These are phyloP conservation scores for Carcinoscorpius rotundicauda DNA, from an alignment of 1,140 invertebrate genomes.

Conservation along the genomic window DNA sequence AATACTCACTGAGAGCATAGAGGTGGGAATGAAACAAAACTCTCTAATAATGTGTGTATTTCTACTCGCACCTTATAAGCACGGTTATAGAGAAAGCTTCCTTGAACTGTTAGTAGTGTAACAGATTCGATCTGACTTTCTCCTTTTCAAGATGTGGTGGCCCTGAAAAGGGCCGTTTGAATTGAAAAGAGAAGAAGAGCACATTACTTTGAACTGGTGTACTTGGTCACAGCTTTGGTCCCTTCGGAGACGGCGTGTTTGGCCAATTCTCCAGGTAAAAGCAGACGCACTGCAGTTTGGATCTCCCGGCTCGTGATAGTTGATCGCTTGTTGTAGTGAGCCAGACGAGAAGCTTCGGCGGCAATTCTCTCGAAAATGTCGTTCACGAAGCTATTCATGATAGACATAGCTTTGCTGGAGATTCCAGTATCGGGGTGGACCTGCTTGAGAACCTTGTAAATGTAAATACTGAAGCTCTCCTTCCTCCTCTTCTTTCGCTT, in stretches of 20 bases:
- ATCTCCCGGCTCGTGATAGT: constrained; percentile 34
- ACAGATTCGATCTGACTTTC: too few species aligned
- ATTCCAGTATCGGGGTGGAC: constrained; percentile 37
- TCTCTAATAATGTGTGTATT: too few species aligned
- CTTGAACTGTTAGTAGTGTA: too few species aligned
- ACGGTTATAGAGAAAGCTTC: too few species aligned
- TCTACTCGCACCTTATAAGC: too few species aligned
- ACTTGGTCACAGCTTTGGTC: constrained; percentile 40
- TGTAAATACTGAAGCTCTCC: constrained; percentile 21
- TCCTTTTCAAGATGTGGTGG: too few species aligned
- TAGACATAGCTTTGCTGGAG: constrained; percentile 38
- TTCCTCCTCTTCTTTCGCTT: constrained; percentile 11
- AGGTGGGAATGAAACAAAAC: too few species aligned
- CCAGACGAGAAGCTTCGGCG: constrained; percentile 29
- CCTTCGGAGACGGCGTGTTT: constrained; percentile 39
- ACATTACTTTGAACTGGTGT: constrained; percentile 27
- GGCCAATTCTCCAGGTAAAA: constrained; percentile 34
- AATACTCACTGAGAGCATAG: too few species aligned
- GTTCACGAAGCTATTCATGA: constrained; percentile 40
- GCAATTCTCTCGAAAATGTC: constrained; percentile 35
- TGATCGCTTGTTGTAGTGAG: constrained; percentile 29
- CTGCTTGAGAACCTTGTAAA: constrained; percentile 31
- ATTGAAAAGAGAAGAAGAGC: too few species aligned
- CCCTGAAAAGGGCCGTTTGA: too few species aligned
- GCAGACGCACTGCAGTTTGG: constrained; percentile 34